Evolutionary conservation across 2,888 invertebrate species (phyloP), one percentile per base, ranked within the genome.

Genomic region (Blastobasis adustella): DNA sequence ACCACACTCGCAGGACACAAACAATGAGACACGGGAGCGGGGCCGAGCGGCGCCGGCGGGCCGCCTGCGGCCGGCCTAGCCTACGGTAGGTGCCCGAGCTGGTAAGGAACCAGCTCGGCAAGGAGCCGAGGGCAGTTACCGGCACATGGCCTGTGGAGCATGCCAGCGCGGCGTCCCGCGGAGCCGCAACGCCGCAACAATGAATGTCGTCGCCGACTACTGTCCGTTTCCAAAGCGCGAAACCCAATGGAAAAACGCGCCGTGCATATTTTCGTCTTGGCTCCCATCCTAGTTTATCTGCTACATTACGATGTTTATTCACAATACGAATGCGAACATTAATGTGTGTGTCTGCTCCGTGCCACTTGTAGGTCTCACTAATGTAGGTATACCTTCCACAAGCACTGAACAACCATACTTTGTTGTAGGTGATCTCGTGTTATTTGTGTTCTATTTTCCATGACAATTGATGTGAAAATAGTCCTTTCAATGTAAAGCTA

Each of bases 301-400:
- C 82, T 87, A 86, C 87, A 86, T 87, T 86, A 86, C 87, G 86
- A 88, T 88, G 88, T 88, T 88, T 88, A 88, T 88, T 87, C 88
- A 88, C 87, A 88, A 88, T 88, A 85, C 86, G 79, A 84, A 85
- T 82, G 82, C 70, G 82, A 80, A 70, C 84, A 85, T 83, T 82
- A 80, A 83, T 86, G 85, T 85, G 83, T 80, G 82, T 77, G 83
- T 80, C 76, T 49, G 38, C 37, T 46, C 49, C 73, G 74, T 62
- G 73, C 79, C 77, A 80, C 82, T 85, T 77, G 80, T 80, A 63
- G 67, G 66, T 66, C 66, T 71, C 70, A 66, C 67, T 23, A 23
- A 23, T 23, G 23, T 23, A 23, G 23, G 23, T 23, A 23, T 23
- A 23, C 23, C 23, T 23, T 2, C 3, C 23, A 3, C 23, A 23